Conservation (phyloP, 2,113 vertebrate genomes). For the Trematocara nigrifrons region DNA sequence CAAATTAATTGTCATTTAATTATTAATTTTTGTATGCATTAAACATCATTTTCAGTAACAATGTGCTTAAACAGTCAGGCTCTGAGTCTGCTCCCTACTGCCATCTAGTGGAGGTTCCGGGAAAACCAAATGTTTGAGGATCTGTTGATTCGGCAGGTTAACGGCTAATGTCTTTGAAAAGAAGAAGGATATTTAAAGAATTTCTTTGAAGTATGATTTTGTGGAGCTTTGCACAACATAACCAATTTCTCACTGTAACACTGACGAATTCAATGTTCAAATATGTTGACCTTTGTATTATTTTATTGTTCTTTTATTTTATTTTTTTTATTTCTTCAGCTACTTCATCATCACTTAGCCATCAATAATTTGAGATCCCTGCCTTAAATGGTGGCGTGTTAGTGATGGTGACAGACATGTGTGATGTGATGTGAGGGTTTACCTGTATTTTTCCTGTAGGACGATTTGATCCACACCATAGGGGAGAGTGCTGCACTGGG, state of each 20-base stretch:
- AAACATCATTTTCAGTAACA: neutral
- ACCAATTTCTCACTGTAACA: neutral
- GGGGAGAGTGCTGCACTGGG: slow-evolving; percentile 80
- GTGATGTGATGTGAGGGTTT: neutral
- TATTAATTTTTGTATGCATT: neutral
- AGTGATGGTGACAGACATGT: neutral
- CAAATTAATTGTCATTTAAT: neutral
- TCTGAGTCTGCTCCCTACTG: neutral
- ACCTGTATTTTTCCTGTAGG: slow-evolving; percentile 49
- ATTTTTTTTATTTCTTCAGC: neutral
- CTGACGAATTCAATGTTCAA: neutral
- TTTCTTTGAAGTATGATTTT: neutral
- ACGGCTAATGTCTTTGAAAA: neutral
- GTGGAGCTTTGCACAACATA: neutral
- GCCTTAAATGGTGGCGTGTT: neutral
- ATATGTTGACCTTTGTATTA: neutral
- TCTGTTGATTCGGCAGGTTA: neutral
- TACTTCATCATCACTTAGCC: neutral
- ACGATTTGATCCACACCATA: slow-evolving; percentile 76
- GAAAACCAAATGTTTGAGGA: neutral
- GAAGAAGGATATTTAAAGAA: neutral
- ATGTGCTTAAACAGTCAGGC: neutral
- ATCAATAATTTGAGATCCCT: neutral
- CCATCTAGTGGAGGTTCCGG: slow-evolving; percentile 7
- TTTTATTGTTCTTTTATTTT: neutral